Evolutionary conservation across 2,888 invertebrate genomes (phyloP), one percentile per base, ranked within the genome.

Genomic region (Aromia moschata): DNA sequence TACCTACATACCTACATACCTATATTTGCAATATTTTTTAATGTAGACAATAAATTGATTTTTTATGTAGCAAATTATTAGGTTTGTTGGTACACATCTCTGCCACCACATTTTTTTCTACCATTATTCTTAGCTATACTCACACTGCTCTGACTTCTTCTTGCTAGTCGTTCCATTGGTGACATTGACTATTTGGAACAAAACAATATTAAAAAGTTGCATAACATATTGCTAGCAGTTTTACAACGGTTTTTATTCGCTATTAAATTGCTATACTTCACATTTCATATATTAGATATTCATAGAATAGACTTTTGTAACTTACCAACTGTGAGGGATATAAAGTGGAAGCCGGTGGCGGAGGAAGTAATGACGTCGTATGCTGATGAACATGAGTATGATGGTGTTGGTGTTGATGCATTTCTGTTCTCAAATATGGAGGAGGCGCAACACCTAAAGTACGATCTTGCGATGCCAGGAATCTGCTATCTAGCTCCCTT

Each of bases 401-500:
- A 78, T 94, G 94, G 82, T 94, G 94, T 81, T 93, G 94, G 84
- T 94, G 94, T 83, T 94, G 94, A 81, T 94, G 94, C 87, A 94
- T 90, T 83, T 93, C 94, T 47, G 93, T 93, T 74, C 92, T 87
- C 76, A 90, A 84, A 71, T 88, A 89, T 58, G 74, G 81, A 49
- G 77, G 80, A 58, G 79, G 82, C 62, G 76, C 81, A 58, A 81
- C 78, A 61, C 86, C 83, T 52, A 84, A 80, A 58, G 80, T 82
- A 68, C 90, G 84, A 72, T 92, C 92, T 79, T 92, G 91, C 49
- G 93, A 92, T 71, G 94, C 94, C 77, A 96, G 84, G 83, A 96
- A 95, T 77, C 96, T 87, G 77, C 87, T 93, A 84, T 96, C 95
- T 73, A 96, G 83, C 82, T 95, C 96, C 74, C 95, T 89, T 58